Base-by-base conservation (phyloP, 2,888 invertebrate genomes). In the Pristionchus entomophagus region DNA sequence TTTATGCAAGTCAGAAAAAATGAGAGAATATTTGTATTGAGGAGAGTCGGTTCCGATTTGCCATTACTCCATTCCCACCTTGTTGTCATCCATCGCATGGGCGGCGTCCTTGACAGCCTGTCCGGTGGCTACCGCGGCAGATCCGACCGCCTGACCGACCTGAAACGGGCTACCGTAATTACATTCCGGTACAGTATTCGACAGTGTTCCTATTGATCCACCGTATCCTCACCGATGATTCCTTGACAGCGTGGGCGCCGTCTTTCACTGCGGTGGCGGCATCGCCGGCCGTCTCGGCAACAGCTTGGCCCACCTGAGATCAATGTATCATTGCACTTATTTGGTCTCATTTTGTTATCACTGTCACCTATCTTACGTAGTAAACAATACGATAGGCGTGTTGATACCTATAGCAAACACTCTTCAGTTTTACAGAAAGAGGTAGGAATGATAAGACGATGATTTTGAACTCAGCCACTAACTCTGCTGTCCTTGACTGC, bases 401-500 rank as follows among this genome's bases (percentile, higher is more conserved):
- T n/a, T n/a, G n/a, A n/a, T n/a, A n/a, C n/a, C n/a, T n/a, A n/a
- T n/a, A n/a, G n/a, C n/a, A n/a, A n/a, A n/a, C n/a, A n/a, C n/a
- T n/a, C n/a, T n/a, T n/a, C n/a, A n/a, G n/a, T n/a, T n/a, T n/a
- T n/a, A n/a, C n/a, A n/a, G n/a, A n/a, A n/a, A n/a, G n/a, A n/a
- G n/a, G n/a, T 10, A 29, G 65, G 10, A 65, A 35, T 1, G 32
- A 65, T n/a, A n/a, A n/a, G n/a, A n/a, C n/a, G n/a, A 56, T 22
- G n/a, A 56, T 17, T 14, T 69, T 22, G 69, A 38, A 5, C 22
- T 69, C 2, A 5, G 22, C 22, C 8, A 26, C 73, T 45, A 8
- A 73, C 73, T 45, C 41, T 45, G 41, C 73, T 73, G 32, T 73
- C 73, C 73, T 73, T 73, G 41, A 73, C 73, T 22, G 73, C 73